These are phyloP conservation scores for Himalopsyche kuldschensis DNA, from an alignment of 2,888 invertebrate species.

Conservation along the genomic window DNA sequence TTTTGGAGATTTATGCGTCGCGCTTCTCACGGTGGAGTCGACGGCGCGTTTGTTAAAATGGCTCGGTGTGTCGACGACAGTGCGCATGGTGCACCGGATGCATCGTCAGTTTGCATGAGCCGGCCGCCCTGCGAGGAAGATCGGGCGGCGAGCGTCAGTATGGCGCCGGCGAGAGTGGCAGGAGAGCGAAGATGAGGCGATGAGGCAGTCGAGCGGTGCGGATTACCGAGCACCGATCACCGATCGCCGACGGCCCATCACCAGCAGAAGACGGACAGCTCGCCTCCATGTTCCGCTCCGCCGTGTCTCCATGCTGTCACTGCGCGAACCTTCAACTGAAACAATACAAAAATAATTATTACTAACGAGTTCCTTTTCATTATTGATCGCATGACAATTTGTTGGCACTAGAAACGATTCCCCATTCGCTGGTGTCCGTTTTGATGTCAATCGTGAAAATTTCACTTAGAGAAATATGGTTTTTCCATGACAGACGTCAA, in stretches of 20 bases:
- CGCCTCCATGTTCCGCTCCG: conserved; percentile 68
- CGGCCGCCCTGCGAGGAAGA: neutral
- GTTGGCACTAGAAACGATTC: no score
- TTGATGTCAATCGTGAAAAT: no score
- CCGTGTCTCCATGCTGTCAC: conserved; percentile 76
- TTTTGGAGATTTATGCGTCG: neutral
- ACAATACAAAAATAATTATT: conserved; percentile 42
- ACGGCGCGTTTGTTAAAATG: neutral
- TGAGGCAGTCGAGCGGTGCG: neutral
- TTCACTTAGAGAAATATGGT: no score
- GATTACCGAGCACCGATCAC: neutral
- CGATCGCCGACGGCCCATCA: conserved; percentile 52
- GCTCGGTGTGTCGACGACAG: neutral
- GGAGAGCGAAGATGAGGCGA: neutral
- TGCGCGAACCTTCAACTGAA: conserved; percentile 74
- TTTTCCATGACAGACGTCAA: no score
- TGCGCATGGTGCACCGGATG: neutral
- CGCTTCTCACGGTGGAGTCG: neutral
- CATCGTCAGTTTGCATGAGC: neutral
- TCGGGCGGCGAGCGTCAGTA: neutral
- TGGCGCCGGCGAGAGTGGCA: neutral
- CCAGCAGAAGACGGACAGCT: conserved; percentile 81
- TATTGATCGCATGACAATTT: no score
- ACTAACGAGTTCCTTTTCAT: neutral
- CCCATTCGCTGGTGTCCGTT: no score